These are phyloP conservation scores for Cryptus armator DNA, from an alignment of 2,888 invertebrate species.

Conservation along the genomic window DNA sequence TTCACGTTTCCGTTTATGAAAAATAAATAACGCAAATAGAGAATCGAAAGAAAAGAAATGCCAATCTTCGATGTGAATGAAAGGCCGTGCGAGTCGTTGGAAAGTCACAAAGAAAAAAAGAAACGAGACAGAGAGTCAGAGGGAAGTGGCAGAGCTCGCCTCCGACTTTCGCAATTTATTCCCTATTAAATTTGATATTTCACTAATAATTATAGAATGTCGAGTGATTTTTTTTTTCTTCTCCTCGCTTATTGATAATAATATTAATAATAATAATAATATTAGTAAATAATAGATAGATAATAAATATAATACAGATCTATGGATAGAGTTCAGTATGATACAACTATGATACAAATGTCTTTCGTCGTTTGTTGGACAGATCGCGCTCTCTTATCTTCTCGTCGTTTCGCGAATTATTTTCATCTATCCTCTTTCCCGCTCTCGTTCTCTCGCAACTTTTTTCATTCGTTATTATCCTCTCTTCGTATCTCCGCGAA, in stretches of 20 bases:
- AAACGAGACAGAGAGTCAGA: conserved; percentile 65
- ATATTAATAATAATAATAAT: conserved; percentile 77
- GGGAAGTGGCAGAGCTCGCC: conserved; percentile 65
- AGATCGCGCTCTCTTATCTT: conserved; percentile 61
- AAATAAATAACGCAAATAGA: conserved; percentile 45
- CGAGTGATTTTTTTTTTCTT: conserved; percentile 78
- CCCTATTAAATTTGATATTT: conserved; percentile 84
- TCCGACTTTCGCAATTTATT: conserved; percentile 80
- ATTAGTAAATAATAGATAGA: conserved; percentile 68
- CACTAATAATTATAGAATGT: conserved; percentile 84
- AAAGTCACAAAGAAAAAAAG: conserved; percentile 49
- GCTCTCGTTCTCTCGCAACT: conserved; percentile 33
- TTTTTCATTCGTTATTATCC: conserved; percentile 11
- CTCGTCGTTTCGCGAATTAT: conserved; percentile 62
- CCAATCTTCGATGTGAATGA: conserved; percentile 12
- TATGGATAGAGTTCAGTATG: conserved; percentile 84
- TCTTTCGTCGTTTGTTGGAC: conserved; percentile 72
- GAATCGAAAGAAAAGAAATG: conserved; percentile 66
- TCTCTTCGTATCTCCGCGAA: conserved; percentile 38
- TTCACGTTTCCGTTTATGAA: neutral
- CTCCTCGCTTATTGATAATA: conserved; percentile 81
- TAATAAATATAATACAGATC: conserved; percentile 84
- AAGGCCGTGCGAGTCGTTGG: conserved; percentile 33
- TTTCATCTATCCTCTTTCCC: conserved; percentile 50
- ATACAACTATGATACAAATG: conserved; percentile 84